Percentiles rank a stretch among this genome's conserved stretches.
These are phyloP conservation scores for Vicugna pacos DNA, from an alignment of 2,113 vertebrate genomes.

Conservation along the genomic window DNA sequence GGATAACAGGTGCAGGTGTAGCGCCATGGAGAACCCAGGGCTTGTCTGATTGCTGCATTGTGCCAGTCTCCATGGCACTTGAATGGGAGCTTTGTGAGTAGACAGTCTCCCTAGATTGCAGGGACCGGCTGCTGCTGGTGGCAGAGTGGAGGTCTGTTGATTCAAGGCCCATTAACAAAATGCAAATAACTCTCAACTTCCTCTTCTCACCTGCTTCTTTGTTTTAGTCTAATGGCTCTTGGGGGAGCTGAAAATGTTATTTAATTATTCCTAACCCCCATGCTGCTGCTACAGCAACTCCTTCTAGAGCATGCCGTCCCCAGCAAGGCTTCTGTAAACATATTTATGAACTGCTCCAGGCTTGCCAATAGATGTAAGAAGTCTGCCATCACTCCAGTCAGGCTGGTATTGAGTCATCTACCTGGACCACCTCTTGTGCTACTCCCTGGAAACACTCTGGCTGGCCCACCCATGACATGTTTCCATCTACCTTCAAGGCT, in stretches of 20 bases:
- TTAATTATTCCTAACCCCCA: conserved; percentile 63
- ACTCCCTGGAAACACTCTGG: neutral
- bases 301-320: neutral
- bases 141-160: conserved; percentile 52
- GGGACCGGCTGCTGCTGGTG: conserved; percentile 7
- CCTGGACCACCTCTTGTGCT: neutral
- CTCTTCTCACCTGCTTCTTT: conserved; percentile 75
- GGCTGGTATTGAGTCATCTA: neutral
- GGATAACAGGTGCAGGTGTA: conserved; percentile 84
- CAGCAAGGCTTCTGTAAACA: neutral
- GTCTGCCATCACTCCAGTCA: neutral
- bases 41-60: conserved; percentile 81
- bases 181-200: conserved; percentile 62
- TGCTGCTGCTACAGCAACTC: neutral
- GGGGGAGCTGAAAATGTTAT: conserved; percentile 60
- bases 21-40: conserved; percentile 61
- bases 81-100: conserved; percentile 78
- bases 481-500: neutral
- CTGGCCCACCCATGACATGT: neutral
- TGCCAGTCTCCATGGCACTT: conserved; percentile 61
- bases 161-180: conserved; percentile 59
- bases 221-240: conserved; percentile 18
- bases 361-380: neutral
- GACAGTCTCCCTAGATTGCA: conserved; percentile 58
- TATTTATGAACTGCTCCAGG: neutral